A percentile compares a stretch with the other conserved stretches of the same genome.
These are phyloP conservation scores for Oscheius sp. DNA, from an alignment of 2,888 invertebrate genomes.

Conservation along the genomic window DNA sequence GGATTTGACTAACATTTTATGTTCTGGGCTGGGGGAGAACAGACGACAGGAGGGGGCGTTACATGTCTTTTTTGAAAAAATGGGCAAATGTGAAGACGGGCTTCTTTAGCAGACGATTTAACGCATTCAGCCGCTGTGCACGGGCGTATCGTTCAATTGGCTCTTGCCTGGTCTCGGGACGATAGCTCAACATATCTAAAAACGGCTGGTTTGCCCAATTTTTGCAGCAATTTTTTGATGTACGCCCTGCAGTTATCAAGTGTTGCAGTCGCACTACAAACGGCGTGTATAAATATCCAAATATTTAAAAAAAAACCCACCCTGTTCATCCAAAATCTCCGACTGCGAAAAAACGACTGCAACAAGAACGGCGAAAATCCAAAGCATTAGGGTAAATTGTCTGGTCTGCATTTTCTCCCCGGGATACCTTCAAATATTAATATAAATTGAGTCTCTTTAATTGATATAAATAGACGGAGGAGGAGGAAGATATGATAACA, in stretches of 20 bases:
- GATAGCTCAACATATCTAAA: constrained; percentile 6
- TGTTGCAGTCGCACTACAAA: no score
- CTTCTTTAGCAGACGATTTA: constrained; percentile 37
- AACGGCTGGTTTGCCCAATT: no score
- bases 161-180: constrained; percentile 13
- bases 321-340: no score
- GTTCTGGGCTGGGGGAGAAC: constrained; percentile 18
- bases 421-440: not conserved
- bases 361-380: not conserved
- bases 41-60: not conserved
- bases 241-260: no score
- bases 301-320: no score
- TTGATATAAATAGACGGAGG: not conserved
- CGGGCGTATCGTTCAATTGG: constrained; percentile 29
- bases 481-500: no score
- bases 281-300: no score
- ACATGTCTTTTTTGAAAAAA: constrained; percentile 31
- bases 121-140: constrained; percentile 25
- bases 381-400: not conserved
- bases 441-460: not conserved
- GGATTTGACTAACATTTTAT: constrained; percentile 1
- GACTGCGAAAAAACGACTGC: no score
- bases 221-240: no score
- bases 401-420: constrained; percentile 22
- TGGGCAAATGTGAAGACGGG: constrained; percentile 35